Percentiles rank a stretch among this genome's conserved stretches.
Conservation (phyloP, 1,140 invertebrate genomes). For the Sitodiplosis mosellana region DNA sequence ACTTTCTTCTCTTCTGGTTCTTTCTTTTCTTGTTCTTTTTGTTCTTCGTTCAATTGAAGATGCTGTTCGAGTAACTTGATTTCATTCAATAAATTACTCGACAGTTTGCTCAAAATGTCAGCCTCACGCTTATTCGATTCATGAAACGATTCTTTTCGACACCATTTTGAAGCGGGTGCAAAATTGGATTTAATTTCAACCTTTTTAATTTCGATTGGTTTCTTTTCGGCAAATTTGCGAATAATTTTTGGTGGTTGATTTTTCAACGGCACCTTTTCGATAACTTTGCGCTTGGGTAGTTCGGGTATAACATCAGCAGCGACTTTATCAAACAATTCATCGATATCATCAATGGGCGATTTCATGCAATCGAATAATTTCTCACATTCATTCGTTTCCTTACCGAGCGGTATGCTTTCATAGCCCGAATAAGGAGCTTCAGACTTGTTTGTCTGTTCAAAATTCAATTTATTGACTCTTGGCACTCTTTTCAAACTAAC, state of each 20-base stretch:
- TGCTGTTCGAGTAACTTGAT: neutral
- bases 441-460: too few relatives aligned
- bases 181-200: neutral
- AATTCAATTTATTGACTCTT: neutral
- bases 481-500: constrained; percentile 10
- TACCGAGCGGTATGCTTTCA: too few relatives aligned
- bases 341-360: neutral
- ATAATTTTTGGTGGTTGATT: neutral
- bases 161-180: neutral
- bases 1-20: neutral
- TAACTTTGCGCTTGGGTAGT: neutral
- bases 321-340: neutral
- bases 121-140: neutral
- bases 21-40: neutral
- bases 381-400: neutral
- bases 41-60: neutral
- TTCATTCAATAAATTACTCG: neutral
- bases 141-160: neutral
- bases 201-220: neutral
- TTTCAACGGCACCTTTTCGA: neutral
- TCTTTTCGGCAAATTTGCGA: too few relatives aligned
- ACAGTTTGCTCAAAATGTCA: neutral
- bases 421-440: too few relatives aligned
- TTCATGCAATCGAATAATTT: neutral
- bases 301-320: neutral